Percentiles rank a stretch among this genome's conserved stretches.
These are phyloP conservation scores for Drosophila ustulata DNA, from an alignment of 2,888 invertebrate species.

Conservation along the genomic window DNA sequence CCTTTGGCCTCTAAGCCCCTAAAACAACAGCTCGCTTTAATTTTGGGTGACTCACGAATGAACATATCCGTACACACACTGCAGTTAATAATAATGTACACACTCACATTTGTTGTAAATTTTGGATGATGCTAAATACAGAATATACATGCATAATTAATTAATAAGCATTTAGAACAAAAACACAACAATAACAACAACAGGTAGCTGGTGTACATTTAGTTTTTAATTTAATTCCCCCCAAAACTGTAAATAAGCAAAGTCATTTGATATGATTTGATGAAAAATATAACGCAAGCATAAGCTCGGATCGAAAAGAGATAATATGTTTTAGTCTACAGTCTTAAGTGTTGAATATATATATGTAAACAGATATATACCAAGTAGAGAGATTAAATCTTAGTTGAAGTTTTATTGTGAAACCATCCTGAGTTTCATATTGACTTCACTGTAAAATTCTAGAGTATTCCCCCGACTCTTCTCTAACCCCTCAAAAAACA, in stretches of 20 bases:
- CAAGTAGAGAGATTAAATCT: constrained; percentile 64
- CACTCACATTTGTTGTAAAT: constrained; percentile 31
- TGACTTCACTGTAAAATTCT: constrained; percentile 30
- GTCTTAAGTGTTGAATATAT: constrained; percentile 71
- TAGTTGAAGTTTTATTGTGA: constrained; percentile 42
- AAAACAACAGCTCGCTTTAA: neutral
- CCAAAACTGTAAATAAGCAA: constrained; percentile 60
- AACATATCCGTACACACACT: constrained; percentile 50
- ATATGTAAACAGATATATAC: constrained; percentile 64
- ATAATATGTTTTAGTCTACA: constrained; percentile 53
- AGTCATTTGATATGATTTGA: constrained; percentile 76
- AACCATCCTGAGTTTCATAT: constrained; percentile 39
- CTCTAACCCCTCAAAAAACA: constrained; percentile 25
- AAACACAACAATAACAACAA: constrained; percentile 21
- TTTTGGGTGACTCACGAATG: constrained; percentile 7
- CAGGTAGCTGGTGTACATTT: constrained; percentile 41
- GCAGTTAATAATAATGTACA: constrained; percentile 20
- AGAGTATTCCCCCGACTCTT: constrained; percentile 24
- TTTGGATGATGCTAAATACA: constrained; percentile 29
- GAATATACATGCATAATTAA: constrained; percentile 13
- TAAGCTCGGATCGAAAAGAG: constrained; percentile 34
- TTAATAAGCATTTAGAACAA: constrained; percentile 39
- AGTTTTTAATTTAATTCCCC: constrained; percentile 39
- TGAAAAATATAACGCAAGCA: constrained; percentile 22
- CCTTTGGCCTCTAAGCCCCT: constrained; percentile 60